A percentile compares a stretch with the other conserved stretches of the same genome.
phyloP scores from a whole-genome alignment of 2,797 vertebrate genomes.

The Clarias pachynema region DNA sequence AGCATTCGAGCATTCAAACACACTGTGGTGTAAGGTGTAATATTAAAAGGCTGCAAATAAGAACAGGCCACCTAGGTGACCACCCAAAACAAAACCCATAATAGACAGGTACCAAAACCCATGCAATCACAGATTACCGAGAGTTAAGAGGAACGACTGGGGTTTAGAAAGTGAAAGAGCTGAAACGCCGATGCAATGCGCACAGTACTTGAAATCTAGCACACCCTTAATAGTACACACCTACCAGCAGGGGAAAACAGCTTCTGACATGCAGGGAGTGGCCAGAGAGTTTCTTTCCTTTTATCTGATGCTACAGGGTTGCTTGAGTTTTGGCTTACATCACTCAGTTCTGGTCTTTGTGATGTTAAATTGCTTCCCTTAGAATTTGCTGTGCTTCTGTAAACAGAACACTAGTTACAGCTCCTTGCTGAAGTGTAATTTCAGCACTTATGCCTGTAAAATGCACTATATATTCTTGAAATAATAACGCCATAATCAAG shows the following conservation, averaged over 20 bases:
- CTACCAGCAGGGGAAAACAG: constrained; percentile 9
- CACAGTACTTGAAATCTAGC: constrained; percentile 2
- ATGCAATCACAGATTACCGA: constrained; percentile 43
- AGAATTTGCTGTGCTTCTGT: too few relatives aligned
- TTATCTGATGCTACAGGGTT: too few relatives aligned
- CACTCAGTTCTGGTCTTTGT: too few relatives aligned
- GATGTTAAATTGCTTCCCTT: too few relatives aligned
- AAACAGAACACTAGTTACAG: too few relatives aligned
- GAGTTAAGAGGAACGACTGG: constrained; percentile 35
- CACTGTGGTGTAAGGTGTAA: not conserved
- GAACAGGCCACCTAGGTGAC: not conserved
- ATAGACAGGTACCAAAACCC: not conserved
- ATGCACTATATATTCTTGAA: too few relatives aligned
- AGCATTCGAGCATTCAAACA: not conserved
- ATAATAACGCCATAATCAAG: too few relatives aligned
- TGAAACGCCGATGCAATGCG: not conserved
- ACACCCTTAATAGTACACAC: constrained; percentile 1
- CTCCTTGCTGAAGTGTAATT: too few relatives aligned
- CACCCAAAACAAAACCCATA: not conserved
- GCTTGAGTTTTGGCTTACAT: too few relatives aligned
- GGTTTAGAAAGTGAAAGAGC: constrained; percentile 44
- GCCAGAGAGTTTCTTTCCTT: too few relatives aligned
- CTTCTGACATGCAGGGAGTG: not conserved
- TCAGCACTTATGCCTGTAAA: too few relatives aligned
- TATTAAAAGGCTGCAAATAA: not conserved